Base-by-base conservation (phyloP, 2,797 vertebrate genomes). In the Microctenopoma stevenorrisi region DNA sequence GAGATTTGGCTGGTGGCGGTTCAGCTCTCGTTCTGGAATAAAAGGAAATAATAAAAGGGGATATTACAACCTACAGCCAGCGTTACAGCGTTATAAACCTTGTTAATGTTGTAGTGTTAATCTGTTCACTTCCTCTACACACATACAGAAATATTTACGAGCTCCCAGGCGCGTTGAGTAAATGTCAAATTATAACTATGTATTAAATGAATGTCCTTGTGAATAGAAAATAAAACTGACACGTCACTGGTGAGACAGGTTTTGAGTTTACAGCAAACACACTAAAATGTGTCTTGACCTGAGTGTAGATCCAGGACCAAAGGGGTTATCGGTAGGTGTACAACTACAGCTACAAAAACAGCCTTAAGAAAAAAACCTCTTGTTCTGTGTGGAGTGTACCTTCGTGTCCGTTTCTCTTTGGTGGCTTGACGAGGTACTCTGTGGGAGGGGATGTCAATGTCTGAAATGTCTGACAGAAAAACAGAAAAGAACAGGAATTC, bases 391-490 rank as follows among this genome's bases (percentile, higher is more conserved):
- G 16, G 11, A 4, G 37, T 64, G 44, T 87, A 94, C 94, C 92
- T 94, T 82, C 92, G 92, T 5, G 93, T 91, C 1, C 92, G 91
- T 64, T 89, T 93, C 69, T 94, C 94, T 72, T 83, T 85, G 59
- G 66, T 71, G 1, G 82, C 74, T 3, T 75, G 79, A 43, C 93
- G 93, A 5, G 93, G 80, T 5, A 68, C 42, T 87, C 83, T 44
- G 76, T 85, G 1, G 84, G 90, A 18, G 30, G 91, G 25, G 64
- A 89, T 94, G 33, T 94, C 93, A 0, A 98, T 86, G 78, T 97
- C 96, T 0, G 98, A 99, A 88, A 99, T 97, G 51, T 97, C 97
- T 98, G 86, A 7, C 26, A 1, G 11, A 52, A 52, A 37, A 46
- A 52, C 2, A 26, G 13, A 4, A 8, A 47, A 5, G 7, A 35